These are phyloP conservation scores for Progne subis DNA, from an alignment of 2,113 vertebrate genomes.

Conservation along the genomic window DNA sequence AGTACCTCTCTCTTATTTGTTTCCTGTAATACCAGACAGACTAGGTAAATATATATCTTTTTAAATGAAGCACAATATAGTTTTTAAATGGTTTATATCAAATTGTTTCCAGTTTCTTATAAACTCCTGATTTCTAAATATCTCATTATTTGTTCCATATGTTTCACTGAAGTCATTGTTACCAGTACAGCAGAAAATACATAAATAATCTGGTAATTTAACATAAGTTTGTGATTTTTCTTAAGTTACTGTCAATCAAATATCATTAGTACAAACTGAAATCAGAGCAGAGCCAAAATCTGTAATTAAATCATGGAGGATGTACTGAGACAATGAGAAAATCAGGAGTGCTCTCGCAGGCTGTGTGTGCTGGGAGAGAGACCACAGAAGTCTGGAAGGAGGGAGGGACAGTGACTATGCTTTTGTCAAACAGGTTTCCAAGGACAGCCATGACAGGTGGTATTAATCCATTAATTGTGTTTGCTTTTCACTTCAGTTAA, in stretches of 20 bases:
- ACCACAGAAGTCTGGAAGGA: neutral
- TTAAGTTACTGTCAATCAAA: conserved; percentile 77
- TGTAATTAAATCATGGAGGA: conserved; percentile 52
- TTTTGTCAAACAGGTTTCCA: conserved; percentile 27
- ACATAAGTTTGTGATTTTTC: conserved; percentile 66
- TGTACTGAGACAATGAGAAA: conserved; percentile 53
- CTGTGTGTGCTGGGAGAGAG: neutral
- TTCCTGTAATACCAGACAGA: conserved; percentile 68
- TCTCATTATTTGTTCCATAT: conserved; percentile 76
- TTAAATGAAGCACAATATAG: conserved; percentile 74
- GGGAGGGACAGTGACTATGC: neutral
- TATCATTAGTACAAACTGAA: conserved; percentile 62
- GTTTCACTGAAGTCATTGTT: conserved; percentile 76
- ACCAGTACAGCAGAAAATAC: conserved; percentile 68
- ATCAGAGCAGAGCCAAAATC: conserved; percentile 67
- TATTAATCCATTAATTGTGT: conserved; percentile 8
- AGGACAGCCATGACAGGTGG: neutral
- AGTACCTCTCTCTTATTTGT: conserved; percentile 66
- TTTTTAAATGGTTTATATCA: conserved; percentile 74
- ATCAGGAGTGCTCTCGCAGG: neutral
- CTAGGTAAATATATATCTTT: conserved; percentile 73
- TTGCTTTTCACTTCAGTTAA: conserved; percentile 1
- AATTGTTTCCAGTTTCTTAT: conserved; percentile 74
- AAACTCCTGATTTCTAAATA: conserved; percentile 76
- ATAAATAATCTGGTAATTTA: conserved; percentile 71